Evolutionary conservation across 2,797 vertebrate species (phyloP).

Genomic region (Neomorphus geoffroyi): DNA sequence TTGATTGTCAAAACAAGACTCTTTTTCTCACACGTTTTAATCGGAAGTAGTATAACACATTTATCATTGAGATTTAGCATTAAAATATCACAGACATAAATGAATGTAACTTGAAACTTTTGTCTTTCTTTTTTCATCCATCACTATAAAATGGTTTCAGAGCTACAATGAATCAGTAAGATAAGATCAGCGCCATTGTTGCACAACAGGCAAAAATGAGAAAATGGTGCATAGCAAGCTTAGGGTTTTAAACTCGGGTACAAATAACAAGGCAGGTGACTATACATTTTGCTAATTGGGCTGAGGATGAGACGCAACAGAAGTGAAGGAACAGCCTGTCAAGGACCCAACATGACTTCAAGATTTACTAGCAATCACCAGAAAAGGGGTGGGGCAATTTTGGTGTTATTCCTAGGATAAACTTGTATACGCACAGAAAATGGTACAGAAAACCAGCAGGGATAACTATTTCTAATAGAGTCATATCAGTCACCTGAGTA

Average conservation of each 20-base stretch:
- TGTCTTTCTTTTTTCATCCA: background rate
- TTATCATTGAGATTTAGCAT: background rate
- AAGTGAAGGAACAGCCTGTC: slow-evolving; percentile 56
- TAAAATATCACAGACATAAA: slow-evolving; percentile 1
- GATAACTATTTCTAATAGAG: background rate
- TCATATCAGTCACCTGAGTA: background rate
- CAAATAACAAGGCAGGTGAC: background rate
- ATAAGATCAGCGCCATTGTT: background rate
- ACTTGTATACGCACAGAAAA: background rate
- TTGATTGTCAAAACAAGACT: background rate
- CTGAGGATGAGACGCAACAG: slow-evolving; percentile 28
- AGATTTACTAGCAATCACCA: slow-evolving; percentile 5
- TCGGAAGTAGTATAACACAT: background rate
- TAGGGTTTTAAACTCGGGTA: background rate
- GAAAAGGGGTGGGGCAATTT: background rate
- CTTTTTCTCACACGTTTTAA: background rate
- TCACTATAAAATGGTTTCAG: background rate
- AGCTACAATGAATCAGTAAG: background rate
- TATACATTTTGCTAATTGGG: slow-evolving; percentile 35
- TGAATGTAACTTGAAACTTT: background rate
- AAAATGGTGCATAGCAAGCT: background rate
- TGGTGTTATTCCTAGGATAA: background rate
- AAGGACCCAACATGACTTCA: slow-evolving; percentile 10
- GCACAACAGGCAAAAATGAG: background rate
- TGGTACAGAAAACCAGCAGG: background rate